Conservation (phyloP, 2,797 vertebrate genomes). For the Furcifer pardalis region DNA sequence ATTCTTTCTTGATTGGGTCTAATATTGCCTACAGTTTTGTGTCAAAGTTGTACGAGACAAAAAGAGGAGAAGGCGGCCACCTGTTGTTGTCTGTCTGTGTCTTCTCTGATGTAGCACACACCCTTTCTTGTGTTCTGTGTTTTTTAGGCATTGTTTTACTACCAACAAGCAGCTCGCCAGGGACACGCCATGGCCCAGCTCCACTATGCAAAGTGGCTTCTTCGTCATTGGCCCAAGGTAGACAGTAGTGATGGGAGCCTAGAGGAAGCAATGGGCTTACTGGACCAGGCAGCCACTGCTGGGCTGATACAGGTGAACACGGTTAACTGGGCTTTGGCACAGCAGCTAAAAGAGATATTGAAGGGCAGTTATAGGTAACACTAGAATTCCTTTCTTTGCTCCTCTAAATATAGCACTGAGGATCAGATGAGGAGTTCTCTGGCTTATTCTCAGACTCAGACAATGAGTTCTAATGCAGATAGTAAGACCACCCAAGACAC, state of each 20-base stretch:
- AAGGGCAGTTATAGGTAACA: neutral
- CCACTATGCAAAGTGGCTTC: constrained; percentile 84
- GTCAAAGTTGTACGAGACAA: neutral
- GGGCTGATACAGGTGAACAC: constrained; percentile 85
- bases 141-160: constrained; percentile 85
- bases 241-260: constrained; percentile 64
- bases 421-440: neutral
- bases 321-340: neutral
- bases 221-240: constrained; percentile 72
- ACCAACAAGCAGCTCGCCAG: constrained; percentile 81
- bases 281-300: constrained; percentile 81
- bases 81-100: neutral
- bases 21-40: neutral
- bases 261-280: constrained; percentile 74
- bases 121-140: constrained; percentile 24
- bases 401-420: neutral
- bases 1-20: neutral
- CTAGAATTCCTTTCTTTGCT: neutral
- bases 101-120: neutral
- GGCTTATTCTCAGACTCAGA: neutral
- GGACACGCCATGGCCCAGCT: constrained; percentile 89
- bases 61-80: neutral
- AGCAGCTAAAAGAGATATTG: neutral
- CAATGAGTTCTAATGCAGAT: neutral
- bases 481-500: neutral